Conservation (phyloP, 1,140 invertebrate genomes). For the Megalopta genalis region DNA sequence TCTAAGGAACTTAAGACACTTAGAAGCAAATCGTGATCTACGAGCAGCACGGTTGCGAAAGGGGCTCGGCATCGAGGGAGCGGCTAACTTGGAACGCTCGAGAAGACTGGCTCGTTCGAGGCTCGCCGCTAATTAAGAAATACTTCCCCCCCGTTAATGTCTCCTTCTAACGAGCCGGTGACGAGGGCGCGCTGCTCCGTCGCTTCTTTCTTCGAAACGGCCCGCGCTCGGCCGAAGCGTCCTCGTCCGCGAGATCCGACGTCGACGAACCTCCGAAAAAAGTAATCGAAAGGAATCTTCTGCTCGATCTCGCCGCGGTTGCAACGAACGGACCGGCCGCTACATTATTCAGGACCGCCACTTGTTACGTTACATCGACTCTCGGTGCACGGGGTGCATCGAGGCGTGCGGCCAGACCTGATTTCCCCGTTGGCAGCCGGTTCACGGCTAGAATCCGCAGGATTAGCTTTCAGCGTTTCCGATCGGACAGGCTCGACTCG, state of each 20-base stretch:
- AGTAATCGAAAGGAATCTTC: background rate
- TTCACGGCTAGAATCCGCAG: too few species aligned
- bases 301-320: background rate
- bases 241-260: too few species aligned
- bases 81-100: constrained; percentile 46
- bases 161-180: constrained; percentile 31
- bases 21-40: constrained; percentile 61
- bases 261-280: too few species aligned
- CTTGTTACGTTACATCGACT: too few species aligned
- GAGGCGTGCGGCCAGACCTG: too few species aligned
- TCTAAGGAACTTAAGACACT: constrained; percentile 50
- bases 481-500: too few species aligned
- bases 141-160: constrained; percentile 48
- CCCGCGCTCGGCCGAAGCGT: too few species aligned
- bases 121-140: constrained; percentile 63
- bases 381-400: too few species aligned
- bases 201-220: background rate
- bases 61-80: constrained; percentile 57
- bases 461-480: too few species aligned
- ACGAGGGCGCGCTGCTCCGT: constrained; percentile 32
- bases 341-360: too few species aligned
- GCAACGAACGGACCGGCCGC: too few species aligned
- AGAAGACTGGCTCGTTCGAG: constrained; percentile 46
- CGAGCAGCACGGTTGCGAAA: constrained; percentile 38
- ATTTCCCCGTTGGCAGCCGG: too few species aligned